Conservation (phyloP, 2,888 invertebrate species). For the Caenorhabditis sp. region DNA sequence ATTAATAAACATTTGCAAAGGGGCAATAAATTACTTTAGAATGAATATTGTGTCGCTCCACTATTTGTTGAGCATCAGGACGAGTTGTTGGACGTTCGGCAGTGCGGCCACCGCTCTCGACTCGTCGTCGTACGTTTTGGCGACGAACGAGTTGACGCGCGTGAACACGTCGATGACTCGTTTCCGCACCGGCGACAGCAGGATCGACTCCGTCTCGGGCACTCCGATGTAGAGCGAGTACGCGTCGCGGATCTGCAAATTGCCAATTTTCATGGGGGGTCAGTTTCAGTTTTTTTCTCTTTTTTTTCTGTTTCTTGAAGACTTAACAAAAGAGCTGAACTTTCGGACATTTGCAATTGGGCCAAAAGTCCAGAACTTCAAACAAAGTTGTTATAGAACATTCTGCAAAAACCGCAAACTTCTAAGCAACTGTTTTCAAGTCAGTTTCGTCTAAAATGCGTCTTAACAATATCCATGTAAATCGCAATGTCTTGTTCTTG, state of each 20-base stretch:
- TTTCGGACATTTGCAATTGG: not conserved
- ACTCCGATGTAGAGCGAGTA: conserved; percentile 97
- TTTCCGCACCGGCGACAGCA: conserved; percentile 91
- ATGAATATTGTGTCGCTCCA: not conserved
- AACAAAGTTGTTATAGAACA: not conserved
- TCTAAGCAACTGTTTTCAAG: no score
- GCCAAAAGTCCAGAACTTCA: not conserved
- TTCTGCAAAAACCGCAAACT: no score
- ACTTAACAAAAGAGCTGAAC: not conserved
- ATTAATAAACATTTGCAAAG: not conserved
- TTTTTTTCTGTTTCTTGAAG: not conserved
- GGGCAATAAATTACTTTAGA: not conserved
- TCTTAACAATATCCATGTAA: no score
- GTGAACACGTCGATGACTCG: conserved; percentile 91
- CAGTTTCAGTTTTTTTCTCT: not conserved
- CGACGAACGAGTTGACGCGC: conserved; percentile 86
- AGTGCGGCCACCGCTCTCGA: conserved; percentile 89
- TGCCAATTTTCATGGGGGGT: not conserved
- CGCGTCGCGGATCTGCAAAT: conserved; percentile 82
- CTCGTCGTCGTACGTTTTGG: conserved; percentile 87
- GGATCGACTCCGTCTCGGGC: conserved; percentile 95
- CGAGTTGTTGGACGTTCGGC: conserved; percentile 93
- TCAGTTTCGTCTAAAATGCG: no score
- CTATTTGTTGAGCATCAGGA: conserved; percentile 79
- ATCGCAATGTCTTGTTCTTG: no score